These are phyloP conservation scores for Ctenopoma multispine DNA, from an alignment of 2,797 vertebrate genomes.

Conservation along the genomic window DNA sequence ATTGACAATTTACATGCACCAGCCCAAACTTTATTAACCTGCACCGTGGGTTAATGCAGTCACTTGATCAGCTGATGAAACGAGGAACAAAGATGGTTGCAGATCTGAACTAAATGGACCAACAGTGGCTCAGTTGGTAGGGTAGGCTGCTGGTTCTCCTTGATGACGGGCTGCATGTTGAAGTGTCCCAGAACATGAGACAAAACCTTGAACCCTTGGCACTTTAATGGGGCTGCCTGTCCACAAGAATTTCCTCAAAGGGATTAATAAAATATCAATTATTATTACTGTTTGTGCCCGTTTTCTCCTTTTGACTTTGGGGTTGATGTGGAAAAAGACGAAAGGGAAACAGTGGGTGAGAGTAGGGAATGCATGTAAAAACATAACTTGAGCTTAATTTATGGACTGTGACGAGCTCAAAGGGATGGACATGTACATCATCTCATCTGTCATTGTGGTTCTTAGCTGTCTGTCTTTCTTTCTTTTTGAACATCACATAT, in stretches of 20 bases:
- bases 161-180: too few relatives aligned
- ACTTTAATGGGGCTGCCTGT: too few relatives aligned
- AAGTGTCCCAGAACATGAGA: too few relatives aligned
- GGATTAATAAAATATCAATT: too few relatives aligned
- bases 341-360: conserved; percentile 26
- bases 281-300: background rate
- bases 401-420: conserved; percentile 65
- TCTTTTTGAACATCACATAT: conserved; percentile 48
- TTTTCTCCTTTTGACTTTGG: conserved; percentile 14
- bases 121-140: background rate
- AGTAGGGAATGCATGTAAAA: conserved; percentile 38
- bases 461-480: conserved; percentile 36
- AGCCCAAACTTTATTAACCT: conserved; percentile 77
- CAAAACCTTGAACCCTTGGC: too few relatives aligned
- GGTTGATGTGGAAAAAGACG: conserved; percentile 30
- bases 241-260: too few relatives aligned
- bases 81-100: conserved; percentile 6
- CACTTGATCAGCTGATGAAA: conserved; percentile 67
- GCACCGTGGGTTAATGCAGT: conserved; percentile 47
- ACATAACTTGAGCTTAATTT: conserved; percentile 58
- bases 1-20: conserved; percentile 72
- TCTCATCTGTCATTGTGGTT: conserved; percentile 51
- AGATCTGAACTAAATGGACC: conserved; percentile 36
- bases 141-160: too few relatives aligned
- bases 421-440: conserved; percentile 59